Evolutionary conservation across 2,888 invertebrate species (phyloP).

Genomic region (Nomada hirtipes): DNA sequence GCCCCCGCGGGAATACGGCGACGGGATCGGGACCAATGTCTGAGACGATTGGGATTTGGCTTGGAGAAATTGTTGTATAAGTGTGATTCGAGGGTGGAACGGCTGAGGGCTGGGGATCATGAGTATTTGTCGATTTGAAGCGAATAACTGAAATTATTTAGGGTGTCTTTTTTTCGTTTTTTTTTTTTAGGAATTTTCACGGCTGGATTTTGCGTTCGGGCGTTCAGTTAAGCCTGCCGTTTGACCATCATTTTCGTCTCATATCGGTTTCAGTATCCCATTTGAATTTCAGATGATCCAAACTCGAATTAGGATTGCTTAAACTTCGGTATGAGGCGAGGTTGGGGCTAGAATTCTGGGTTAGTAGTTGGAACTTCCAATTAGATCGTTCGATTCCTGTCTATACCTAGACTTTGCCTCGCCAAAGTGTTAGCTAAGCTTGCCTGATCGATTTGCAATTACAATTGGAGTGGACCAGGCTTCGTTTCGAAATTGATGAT

Average conservation of each 20-base stretch:
- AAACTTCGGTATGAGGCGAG: background rate
- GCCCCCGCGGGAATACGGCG: background rate
- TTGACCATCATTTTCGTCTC: too few relatives aligned
- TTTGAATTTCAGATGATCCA: background rate
- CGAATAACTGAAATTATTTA: too few relatives aligned
- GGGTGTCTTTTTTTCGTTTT: too few relatives aligned
- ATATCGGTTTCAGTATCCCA: too few relatives aligned
- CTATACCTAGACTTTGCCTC: background rate
- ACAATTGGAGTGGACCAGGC: too few relatives aligned
- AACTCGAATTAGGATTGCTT: background rate
- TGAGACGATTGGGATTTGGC: background rate
- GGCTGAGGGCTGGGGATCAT: too few relatives aligned
- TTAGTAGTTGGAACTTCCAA: conserved; percentile 2
- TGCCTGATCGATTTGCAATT: background rate
- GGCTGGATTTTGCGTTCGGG: too few relatives aligned
- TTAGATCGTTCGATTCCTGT: background rate
- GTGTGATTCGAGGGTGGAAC: background rate
- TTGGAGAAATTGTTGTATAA: background rate
- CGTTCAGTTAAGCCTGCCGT: too few relatives aligned
- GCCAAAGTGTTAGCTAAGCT: too few relatives aligned
- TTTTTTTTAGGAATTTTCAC: too few relatives aligned
- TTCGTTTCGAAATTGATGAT: too few relatives aligned
- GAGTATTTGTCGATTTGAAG: too few relatives aligned
- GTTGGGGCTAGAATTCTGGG: background rate
- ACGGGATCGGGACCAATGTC: background rate